phyloP scores from a whole-genome alignment of 2,888 invertebrate genomes.

The Dioctria rufipes region DNA sequence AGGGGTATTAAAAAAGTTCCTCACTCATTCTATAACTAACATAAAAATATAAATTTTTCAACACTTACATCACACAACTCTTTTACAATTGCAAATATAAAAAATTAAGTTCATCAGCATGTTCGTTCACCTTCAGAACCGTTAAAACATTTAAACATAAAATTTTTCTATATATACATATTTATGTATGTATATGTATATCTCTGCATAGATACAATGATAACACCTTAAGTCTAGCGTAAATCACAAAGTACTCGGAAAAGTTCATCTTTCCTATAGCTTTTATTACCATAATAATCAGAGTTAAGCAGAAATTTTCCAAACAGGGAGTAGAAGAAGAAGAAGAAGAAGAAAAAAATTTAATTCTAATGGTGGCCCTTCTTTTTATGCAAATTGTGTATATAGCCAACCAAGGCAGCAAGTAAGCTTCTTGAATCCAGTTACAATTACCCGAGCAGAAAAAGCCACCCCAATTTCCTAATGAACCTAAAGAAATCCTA shows the following conservation, averaged over 20 bases:
- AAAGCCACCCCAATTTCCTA: conserved; percentile 33
- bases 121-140: too few species aligned
- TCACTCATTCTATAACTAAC: too few species aligned
- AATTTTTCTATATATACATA: neutral
- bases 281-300: conserved; percentile 50
- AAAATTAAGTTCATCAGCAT: too few species aligned
- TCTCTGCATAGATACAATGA: neutral
- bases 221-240: neutral
- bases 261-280: conserved; percentile 12
- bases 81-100: too few species aligned
- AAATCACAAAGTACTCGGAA: conserved; percentile 3
- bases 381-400: conserved; percentile 56
- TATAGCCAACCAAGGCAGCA: neutral
- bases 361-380: conserved; percentile 57
- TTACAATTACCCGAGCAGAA: conserved; percentile 56
- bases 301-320: conserved; percentile 51
- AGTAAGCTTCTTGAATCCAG: conserved; percentile 51
- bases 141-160: neutral
- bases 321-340: conserved; percentile 6
- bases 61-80: too few species aligned
- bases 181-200: neutral
- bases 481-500: conserved; percentile 46
- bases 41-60: too few species aligned
- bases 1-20: too few species aligned
- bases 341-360: conserved; percentile 26